Evolutionary conservation across 1,140 invertebrate species (phyloP).

Genomic region (Macrotrachela quadricornifera): DNA sequence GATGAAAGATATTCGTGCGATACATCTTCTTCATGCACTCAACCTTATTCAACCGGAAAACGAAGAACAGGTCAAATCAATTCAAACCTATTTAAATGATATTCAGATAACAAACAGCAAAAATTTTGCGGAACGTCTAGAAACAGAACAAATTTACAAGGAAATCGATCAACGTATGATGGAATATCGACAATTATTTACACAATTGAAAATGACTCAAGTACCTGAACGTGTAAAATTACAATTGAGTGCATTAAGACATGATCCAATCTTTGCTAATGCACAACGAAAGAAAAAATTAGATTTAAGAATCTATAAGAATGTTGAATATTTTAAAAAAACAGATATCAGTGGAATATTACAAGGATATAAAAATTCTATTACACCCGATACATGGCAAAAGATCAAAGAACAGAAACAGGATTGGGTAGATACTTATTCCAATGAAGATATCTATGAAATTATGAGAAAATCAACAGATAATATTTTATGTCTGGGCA

Average conservation of each 20-base stretch:
- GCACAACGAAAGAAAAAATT: background rate
- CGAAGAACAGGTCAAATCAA: background rate
- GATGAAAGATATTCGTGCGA: background rate
- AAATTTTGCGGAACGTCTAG: background rate
- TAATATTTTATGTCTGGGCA: background rate
- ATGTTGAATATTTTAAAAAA: slow-evolving; percentile 1
- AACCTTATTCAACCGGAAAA: background rate
- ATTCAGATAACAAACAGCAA: background rate
- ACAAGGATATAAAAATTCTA: background rate
- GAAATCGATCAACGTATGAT: slow-evolving; percentile 4
- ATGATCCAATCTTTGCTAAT: slow-evolving; percentile 1
- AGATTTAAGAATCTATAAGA: background rate
- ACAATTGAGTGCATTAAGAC: background rate
- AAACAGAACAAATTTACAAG: background rate
- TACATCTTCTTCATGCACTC: background rate
- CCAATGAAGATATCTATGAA: background rate
- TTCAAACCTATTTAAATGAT: background rate
- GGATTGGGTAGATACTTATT: background rate
- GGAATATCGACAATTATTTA: background rate
- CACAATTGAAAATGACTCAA: background rate
- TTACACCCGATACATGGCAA: background rate
- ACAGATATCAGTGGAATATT: slow-evolving; percentile 1
- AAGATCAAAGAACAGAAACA: background rate
- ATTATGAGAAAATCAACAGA: slow-evolving; percentile 1
- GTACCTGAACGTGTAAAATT: background rate